A percentile compares a stretch with the other conserved stretches of the same genome.
These are phyloP conservation scores for Lycocorax pyrrhopterus DNA, from an alignment of 2,113 vertebrate species.

Conservation along the genomic window DNA sequence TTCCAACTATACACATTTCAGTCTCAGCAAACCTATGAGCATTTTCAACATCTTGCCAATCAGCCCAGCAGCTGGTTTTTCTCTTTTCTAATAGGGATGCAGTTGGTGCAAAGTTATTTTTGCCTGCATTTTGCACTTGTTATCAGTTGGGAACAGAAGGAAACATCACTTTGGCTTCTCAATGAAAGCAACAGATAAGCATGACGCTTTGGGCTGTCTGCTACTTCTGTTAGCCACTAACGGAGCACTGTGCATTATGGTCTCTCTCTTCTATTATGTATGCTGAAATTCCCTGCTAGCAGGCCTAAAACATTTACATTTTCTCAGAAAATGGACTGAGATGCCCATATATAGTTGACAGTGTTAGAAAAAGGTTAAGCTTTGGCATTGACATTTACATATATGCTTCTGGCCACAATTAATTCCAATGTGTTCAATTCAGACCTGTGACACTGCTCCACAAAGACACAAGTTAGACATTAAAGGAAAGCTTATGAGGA, in stretches of 20 bases:
- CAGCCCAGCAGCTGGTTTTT: neutral
- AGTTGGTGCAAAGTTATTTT: neutral
- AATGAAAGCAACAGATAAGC: conserved; percentile 19
- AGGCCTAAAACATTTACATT: neutral
- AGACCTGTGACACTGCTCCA: neutral
- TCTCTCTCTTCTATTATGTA: neutral
- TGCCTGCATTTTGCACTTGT: neutral
- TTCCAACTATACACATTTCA: neutral
- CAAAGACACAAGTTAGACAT: neutral
- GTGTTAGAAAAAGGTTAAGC: neutral
- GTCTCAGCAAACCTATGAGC: neutral
- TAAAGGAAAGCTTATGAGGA: neutral
- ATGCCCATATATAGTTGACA: neutral
- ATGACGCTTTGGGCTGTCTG: neutral
- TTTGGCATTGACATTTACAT: neutral
- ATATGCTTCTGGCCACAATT: neutral
- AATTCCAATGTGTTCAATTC: neutral
- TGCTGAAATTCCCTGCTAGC: neutral
- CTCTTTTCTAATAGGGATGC: neutral
- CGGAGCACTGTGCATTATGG: neutral
- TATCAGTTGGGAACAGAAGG: conserved; percentile 18
- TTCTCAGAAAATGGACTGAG: neutral
- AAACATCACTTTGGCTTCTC: neutral
- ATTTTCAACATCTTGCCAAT: neutral
- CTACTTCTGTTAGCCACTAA: neutral